Evolutionary conservation across 2,797 vertebrate genomes (phyloP), one percentile per base, ranked within the genome.

Genomic region (Chrosomus eos): DNA sequence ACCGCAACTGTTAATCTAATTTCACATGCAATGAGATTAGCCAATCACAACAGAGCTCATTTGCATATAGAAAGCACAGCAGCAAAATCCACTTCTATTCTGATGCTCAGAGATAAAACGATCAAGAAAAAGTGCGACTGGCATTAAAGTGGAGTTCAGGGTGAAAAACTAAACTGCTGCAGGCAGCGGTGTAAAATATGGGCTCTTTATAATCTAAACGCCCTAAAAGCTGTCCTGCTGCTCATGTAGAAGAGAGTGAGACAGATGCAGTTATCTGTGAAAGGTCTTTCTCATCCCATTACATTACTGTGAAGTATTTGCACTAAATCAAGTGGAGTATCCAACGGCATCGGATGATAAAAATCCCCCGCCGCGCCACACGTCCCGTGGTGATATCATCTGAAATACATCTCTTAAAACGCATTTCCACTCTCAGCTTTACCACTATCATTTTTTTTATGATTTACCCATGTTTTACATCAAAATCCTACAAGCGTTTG

Each of bases 281-380:
- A 75, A 68, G 72, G 72, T 76, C 60, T 28, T 53, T 76, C 45
- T 83, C 16, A 51, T 23, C 13, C n/a, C 26, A 43, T 77, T 84
- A 43, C 74, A 70, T 84, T 78, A 60, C 80, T 70, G 11, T 43
- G 64, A 78, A 78, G 64, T 71, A 26, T 71, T 58, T 68, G 53
- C 36, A 58, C 82, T 84, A 84, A 71, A 84, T 84, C 82, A 84
- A 71, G 72, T 55, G 51, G 36, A 74, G 53, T 26, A 74, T 74
- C 58, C 70, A 33, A n/a, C 13, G 2, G 51, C 45, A 68, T 78
- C 64, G 7, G 70, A 77, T 14, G 51, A 84, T 77, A 58, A 58
- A 84, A 76, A 53, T 76, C 60, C 81, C 81, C 70, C 28, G 3
- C 40, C 40, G 31, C 21, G 8, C 21, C 40, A 48, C n/a, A 53